Base-by-base conservation (phyloP, 2,113 vertebrate genomes). In the Limnothrissa miodon region DNA sequence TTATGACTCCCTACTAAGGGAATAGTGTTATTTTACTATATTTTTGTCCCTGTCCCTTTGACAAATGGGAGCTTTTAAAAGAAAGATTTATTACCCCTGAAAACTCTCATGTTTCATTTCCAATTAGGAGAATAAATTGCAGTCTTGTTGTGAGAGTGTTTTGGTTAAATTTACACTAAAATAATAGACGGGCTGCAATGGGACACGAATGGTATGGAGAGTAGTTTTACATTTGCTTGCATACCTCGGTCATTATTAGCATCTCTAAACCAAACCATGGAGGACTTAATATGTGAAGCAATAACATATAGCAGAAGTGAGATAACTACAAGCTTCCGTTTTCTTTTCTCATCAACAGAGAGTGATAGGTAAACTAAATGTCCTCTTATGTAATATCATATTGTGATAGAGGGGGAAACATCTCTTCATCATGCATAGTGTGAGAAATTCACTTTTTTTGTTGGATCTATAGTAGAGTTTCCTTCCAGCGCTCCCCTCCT, bases 81-180 rank as follows among this genome's bases (percentile, higher is more conserved):
- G 83, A 83, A 80, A 81, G 23, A 79, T 78, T 86, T 78, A 82
- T 74, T 78, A 79, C 53, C 78, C 83, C 33, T 1, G 10, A 86
- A 82, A 86, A 88, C 88, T 92, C 80, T 91, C 88, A 86, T 36
- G 39, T 89, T 89, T 92, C 90, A 88, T n/a, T 45, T 91, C 88
- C 79, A 87, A 89, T 93, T 92, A 89, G 78, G 83, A 89, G 88
- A 89, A 84, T 86, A 80, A 92, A 88, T 87, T 85, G 89, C 88
- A 89, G 85, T 84, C 87, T 89, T 92, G 91, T 89, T 85, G 15
- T 86, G 90, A 87, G 91, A 87, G 90, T 82, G 86, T 92, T 89
- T 80, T 83, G 88, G 91, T 93, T 90, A 90, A 87, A 85, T 84
- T 87, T 87, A 82, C 86, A 45, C 70, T 84, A 45, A 45, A 84